A percentile compares a stretch with the other conserved stretches of the same genome.
phyloP scores from a whole-genome alignment of 2,113 vertebrate species.

The Bothrops jararaca region DNA sequence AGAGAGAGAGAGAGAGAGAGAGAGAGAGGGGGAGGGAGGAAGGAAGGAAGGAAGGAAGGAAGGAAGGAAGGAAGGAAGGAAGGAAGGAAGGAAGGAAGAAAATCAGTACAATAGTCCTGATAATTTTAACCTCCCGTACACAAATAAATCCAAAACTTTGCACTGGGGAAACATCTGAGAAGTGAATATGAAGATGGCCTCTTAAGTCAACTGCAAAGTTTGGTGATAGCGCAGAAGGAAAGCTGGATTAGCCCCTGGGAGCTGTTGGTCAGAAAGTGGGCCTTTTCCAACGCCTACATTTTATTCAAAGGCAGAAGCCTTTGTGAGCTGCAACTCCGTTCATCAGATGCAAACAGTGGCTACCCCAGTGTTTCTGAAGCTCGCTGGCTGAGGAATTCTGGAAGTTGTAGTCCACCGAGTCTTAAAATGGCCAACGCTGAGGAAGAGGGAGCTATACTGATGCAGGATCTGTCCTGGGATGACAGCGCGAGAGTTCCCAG shows the following conservation, averaged over 20 bases:
- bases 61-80: too few species aligned
- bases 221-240: background rate
- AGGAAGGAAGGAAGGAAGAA: too few species aligned
- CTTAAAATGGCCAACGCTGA: background rate
- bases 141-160: background rate
- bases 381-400: background rate
- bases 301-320: background rate
- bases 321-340: background rate
- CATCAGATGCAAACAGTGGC: background rate
- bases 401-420: background rate
- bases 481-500: background rate
- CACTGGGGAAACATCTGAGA: too few species aligned
- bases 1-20: background rate
- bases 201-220: background rate
- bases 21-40: too few species aligned
- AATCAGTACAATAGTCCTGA: background rate
- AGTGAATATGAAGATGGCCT: background rate
- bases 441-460: background rate
- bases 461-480: background rate
- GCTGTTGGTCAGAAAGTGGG: background rate
- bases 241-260: background rate
- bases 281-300: background rate
- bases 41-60: too few species aligned
- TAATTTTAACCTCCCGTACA: background rate
- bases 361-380: background rate